These are phyloP conservation scores for Centropus bengalensis DNA, from an alignment of 2,113 vertebrate species.

Conservation along the genomic window DNA sequence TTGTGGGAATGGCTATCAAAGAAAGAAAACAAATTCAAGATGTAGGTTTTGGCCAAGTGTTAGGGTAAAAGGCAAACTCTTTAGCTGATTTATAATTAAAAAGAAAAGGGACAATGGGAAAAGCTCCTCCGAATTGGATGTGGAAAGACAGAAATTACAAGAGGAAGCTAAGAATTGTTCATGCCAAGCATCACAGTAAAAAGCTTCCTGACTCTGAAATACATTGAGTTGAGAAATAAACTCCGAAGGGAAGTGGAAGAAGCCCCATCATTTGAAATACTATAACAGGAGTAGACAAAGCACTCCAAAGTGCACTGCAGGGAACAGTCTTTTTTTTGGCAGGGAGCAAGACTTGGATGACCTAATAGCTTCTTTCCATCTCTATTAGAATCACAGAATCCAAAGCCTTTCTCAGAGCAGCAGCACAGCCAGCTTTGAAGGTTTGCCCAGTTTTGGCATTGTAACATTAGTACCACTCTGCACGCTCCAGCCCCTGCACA, in stretches of 20 bases:
- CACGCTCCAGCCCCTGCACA: background rate
- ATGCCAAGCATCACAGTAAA: background rate
- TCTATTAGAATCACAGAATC: conserved; percentile 27
- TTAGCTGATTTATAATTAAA: background rate
- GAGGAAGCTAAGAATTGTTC: background rate
- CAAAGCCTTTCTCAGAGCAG: background rate
- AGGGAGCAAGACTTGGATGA: conserved; percentile 23
- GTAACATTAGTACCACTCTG: background rate
- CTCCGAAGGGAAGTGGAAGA: conserved; percentile 15
- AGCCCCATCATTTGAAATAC: conserved; percentile 3
- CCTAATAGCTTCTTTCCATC: conserved; percentile 44
- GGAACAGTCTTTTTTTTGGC: conserved; percentile 36
- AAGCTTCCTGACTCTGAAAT: background rate
- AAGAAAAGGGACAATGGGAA: background rate
- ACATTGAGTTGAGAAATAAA: conserved; percentile 3
- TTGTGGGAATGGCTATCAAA: background rate
- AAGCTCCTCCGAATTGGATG: background rate
- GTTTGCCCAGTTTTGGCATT: conserved; percentile 10
- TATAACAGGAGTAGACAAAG: conserved; percentile 20
- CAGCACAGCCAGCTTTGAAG: conserved; percentile 1
- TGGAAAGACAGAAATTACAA: background rate
- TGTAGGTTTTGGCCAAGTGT: background rate
- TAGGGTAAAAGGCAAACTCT: background rate
- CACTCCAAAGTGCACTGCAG: conserved; percentile 3
- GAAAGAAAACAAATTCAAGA: background rate